Evolutionary conservation across 2,797 vertebrate genomes (phyloP), one percentile per base, ranked within the genome.

Genomic region (Spinus pinus): DNA sequence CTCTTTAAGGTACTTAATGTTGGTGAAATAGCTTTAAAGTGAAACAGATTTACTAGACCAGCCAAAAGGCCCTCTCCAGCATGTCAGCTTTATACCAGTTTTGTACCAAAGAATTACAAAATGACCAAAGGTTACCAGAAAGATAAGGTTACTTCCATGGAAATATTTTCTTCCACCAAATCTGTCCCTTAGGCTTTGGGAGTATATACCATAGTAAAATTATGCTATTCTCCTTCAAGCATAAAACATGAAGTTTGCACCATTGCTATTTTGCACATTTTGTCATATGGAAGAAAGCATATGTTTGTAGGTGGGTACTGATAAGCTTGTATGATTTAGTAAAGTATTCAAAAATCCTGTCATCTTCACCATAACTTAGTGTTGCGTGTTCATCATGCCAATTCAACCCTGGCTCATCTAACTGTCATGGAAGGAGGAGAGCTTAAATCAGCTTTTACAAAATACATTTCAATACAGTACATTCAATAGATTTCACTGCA

Each of bases 231-330:
- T 72, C 28, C 67, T 77, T 25, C 23, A 80, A 82, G 28, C 35
- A 33, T 64, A 54, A 54, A 54, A 2, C 17, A 39, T 10, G 8
- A 35, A 50, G 46, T 54, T 77, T 73, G 37, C 18, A 7, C 39
- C 4, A 1, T 57, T 89, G 54, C 75, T 88, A 12, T 57, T 84
- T 93, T 84, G 39, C 41, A 41, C 8, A 7, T 74, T 64, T 41
- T 94, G 47, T 83, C 89, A 70, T 49, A 27, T 27, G 44, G 86
- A 78, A 50, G 84, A 77, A 83, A 70, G 33, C 74, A 73, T 71
- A 57, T 90, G 61, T 49, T 81, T 93, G 94, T 90, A 79, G 91
- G 91, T 85, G 81, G 92, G 28, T 78, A 35, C 31, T 54, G 60
- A 57, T 88, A 72, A 67, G 21, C 28, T 65, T 81, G 6, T 19